Evolutionary conservation across 2,888 invertebrate genomes (phyloP).

Genomic region (Diplolepis rosae): DNA sequence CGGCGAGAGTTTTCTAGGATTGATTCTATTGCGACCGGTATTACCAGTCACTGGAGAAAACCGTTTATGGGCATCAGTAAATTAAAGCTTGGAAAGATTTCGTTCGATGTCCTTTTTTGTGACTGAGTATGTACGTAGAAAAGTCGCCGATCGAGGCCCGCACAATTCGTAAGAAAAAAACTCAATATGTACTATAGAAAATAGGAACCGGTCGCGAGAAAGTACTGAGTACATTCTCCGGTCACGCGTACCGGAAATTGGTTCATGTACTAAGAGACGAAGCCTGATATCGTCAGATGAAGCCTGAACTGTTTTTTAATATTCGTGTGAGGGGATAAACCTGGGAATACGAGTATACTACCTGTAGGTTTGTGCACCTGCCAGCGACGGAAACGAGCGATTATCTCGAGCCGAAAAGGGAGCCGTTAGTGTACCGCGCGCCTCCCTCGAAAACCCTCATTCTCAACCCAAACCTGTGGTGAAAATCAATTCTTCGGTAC

Average conservation of each 20-base stretch:
- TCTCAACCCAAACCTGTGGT: constrained; percentile 16
- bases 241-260: constrained; percentile 26
- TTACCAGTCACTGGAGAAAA: constrained; percentile 48
- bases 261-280: neutral
- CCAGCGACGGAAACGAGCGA: constrained; percentile 59
- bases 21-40: constrained; percentile 50
- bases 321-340: constrained; percentile 25
- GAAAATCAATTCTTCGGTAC: constrained; percentile 29
- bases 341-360: constrained; percentile 20
- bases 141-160: constrained; percentile 24
- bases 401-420: constrained; percentile 55
- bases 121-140: neutral
- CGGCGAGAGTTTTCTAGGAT: constrained; percentile 58
- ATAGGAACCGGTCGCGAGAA: constrained; percentile 39
- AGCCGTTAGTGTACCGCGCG: constrained; percentile 31
- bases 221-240: constrained; percentile 36
- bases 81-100: constrained; percentile 42
- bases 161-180: constrained; percentile 31
- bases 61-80: constrained; percentile 51
- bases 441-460: constrained; percentile 6
- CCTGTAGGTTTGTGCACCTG: constrained; percentile 55
- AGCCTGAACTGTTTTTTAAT: constrained; percentile 25
- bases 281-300: neutral
- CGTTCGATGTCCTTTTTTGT: constrained; percentile 25
- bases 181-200: neutral